These are phyloP conservation scores for Balaeniceps rex DNA, from an alignment of 2,113 vertebrate species.

Conservation along the genomic window DNA sequence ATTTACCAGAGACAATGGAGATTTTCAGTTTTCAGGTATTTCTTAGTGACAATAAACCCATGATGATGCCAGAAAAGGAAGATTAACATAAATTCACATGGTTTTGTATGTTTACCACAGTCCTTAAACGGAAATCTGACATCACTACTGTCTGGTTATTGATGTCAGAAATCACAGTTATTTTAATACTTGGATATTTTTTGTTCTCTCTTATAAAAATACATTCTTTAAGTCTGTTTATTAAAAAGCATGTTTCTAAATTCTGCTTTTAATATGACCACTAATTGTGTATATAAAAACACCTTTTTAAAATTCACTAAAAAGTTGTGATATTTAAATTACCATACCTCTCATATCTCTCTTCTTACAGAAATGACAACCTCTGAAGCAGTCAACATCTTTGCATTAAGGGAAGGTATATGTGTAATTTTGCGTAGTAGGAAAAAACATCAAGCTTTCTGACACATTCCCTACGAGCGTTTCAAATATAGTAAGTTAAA, in stretches of 20 bases:
- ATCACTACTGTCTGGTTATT: background rate
- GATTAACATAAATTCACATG: background rate
- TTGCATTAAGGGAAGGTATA: background rate
- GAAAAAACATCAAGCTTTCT: conserved; percentile 14
- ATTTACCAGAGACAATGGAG: background rate
- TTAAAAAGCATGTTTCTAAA: background rate
- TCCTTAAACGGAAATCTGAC: background rate
- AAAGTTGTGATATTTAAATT: background rate
- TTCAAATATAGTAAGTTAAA: conserved; percentile 53
- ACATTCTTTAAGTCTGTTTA: background rate
- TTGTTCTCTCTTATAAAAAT: background rate
- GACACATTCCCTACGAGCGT: background rate
- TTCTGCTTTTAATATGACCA: background rate
- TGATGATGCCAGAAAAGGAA: background rate
- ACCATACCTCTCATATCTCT: background rate
- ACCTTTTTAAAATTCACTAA: background rate
- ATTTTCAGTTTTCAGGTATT: background rate
- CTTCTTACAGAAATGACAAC: background rate
- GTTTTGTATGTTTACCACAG: background rate
- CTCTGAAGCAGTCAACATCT: background rate
- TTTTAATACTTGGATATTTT: background rate
- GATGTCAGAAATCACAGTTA: background rate
- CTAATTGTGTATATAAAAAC: background rate
- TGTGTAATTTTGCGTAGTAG: background rate
- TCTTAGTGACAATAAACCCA: background rate